Conservation (phyloP, 2,797 vertebrate genomes). For the Ataeniobius toweri region DNA sequence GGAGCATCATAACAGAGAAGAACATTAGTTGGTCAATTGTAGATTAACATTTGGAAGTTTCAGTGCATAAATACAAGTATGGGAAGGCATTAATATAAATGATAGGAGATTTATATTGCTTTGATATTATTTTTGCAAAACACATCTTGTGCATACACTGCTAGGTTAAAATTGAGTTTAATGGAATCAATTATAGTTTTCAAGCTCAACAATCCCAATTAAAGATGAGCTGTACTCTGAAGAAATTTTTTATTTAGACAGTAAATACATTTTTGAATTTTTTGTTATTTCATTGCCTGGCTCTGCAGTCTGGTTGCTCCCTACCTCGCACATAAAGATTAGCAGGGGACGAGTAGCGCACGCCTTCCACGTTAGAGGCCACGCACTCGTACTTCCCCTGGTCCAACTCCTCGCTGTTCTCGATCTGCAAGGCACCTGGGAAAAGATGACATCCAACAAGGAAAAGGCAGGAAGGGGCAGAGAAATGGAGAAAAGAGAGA, state of each 20-base stretch:
- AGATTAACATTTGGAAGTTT: conserved; percentile 72
- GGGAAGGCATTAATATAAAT: conserved; percentile 68
- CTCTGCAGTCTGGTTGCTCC: conserved; percentile 82
- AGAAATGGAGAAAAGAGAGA: conserved; percentile 44
- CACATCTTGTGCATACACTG: conserved; percentile 59
- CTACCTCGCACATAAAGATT: conserved; percentile 99
- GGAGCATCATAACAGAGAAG: conserved; percentile 79
- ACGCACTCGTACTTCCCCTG: conserved; percentile 99
- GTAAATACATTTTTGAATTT: conserved; percentile 30
- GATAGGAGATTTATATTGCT: conserved; percentile 61
- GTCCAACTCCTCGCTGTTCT: conserved; percentile 98
- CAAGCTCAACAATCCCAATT: conserved; percentile 62
- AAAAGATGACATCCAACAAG: conserved; percentile 58
- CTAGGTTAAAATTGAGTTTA: conserved; percentile 65
- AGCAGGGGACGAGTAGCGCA: conserved; percentile 97
- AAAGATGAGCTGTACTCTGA: conserved; percentile 56
- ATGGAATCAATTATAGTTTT: conserved; percentile 63
- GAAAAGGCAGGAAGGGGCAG: conserved; percentile 44
- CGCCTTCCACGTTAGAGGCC: conserved; percentile 96
- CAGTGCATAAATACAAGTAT: conserved; percentile 70
- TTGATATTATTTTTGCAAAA: conserved; percentile 61
- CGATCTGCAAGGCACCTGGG: conserved; percentile 97
- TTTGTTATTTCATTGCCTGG: conserved; percentile 40
- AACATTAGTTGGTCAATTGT: conserved; percentile 78
- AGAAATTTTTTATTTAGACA: conserved; percentile 51